A percentile compares a stretch with the other conserved stretches of the same genome.
These are phyloP conservation scores for Momotus momota DNA, from an alignment of 2,797 vertebrate species.

Conservation along the genomic window DNA sequence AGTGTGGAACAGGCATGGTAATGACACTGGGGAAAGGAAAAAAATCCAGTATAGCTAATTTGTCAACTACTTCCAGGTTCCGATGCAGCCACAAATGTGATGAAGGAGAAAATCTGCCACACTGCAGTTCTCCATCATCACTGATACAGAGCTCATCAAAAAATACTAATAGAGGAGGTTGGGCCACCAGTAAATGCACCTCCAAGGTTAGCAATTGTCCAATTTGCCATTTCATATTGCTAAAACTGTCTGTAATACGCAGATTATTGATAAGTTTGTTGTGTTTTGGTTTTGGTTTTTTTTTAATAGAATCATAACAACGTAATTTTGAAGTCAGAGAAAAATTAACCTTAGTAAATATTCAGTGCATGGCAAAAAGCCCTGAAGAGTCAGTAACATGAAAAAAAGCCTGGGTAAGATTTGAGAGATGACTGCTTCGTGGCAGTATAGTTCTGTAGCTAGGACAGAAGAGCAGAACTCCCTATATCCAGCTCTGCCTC, in stretches of 20 bases:
- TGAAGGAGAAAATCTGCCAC: not conserved
- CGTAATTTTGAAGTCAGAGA: not conserved
- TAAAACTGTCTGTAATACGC: not conserved
- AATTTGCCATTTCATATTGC: not conserved
- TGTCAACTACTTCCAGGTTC: not conserved
- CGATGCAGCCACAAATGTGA: not conserved
- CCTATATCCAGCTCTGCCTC: not conserved
- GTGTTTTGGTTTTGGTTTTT: not conserved
- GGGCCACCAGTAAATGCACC: not conserved
- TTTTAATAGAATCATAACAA: not conserved
- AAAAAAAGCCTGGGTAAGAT: not conserved
- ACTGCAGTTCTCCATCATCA: not conserved
- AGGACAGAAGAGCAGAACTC: not conserved
- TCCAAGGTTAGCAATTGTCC: not conserved
- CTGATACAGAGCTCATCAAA: not conserved
- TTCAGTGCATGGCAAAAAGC: not conserved
- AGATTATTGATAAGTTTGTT: not conserved
- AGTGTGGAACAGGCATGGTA: not conserved
- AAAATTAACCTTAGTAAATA: not conserved
- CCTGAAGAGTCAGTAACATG: not conserved
- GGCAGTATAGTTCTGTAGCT: not conserved
- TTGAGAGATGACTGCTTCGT: not conserved
- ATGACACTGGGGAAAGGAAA: not conserved
- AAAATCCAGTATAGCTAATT: not conserved
- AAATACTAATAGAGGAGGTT: not conserved